Conservation (phyloP, 2,888 invertebrate genomes). For the Asteroscopus sphinx region DNA sequence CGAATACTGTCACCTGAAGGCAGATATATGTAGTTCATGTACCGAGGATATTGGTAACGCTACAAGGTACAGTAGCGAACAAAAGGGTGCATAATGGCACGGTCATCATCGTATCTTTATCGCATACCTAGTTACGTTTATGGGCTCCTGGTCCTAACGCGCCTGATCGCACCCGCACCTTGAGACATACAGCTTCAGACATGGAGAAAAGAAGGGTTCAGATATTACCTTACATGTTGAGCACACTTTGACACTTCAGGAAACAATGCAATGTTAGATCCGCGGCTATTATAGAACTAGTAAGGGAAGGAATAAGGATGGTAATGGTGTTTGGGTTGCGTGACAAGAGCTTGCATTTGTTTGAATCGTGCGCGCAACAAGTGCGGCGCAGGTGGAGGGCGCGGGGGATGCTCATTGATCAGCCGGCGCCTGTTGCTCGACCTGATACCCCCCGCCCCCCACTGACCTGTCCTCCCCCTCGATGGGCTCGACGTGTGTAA, state of each 20-base stretch:
- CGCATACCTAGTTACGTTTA: conserved; percentile 53
- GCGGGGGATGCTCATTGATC: conserved; percentile 81
- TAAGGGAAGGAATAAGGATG: conserved; percentile 23
- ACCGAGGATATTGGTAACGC: conserved; percentile 44
- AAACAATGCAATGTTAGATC: conserved; percentile 55
- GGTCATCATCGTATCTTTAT: conserved; percentile 65
- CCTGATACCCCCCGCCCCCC: conserved; percentile 63
- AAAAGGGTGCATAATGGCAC: conserved; percentile 51
- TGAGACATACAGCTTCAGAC: conserved; percentile 35
- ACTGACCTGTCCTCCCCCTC: conserved; percentile 53
- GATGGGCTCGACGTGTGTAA: conserved; percentile 65
- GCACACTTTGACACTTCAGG: conserved; percentile 47
- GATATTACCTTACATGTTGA: conserved; percentile 46
- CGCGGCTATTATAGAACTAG: conserved; percentile 42
- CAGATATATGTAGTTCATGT: conserved; percentile 27
- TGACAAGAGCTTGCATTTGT: conserved; percentile 53
- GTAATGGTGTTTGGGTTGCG: conserved; percentile 23
- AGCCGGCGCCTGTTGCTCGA: conserved; percentile 84
- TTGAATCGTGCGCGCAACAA: conserved; percentile 83
- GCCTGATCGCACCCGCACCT: conserved; percentile 41
- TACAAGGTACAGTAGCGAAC: conserved; percentile 50
- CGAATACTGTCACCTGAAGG: conserved; percentile 28
- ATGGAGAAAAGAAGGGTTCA: too few relatives aligned
- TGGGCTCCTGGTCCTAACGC: conserved; percentile 47
- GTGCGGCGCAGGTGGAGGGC: conserved; percentile 80